Conservation (phyloP, 2,888 invertebrate genomes). For the Oscheius myriophilus region DNA sequence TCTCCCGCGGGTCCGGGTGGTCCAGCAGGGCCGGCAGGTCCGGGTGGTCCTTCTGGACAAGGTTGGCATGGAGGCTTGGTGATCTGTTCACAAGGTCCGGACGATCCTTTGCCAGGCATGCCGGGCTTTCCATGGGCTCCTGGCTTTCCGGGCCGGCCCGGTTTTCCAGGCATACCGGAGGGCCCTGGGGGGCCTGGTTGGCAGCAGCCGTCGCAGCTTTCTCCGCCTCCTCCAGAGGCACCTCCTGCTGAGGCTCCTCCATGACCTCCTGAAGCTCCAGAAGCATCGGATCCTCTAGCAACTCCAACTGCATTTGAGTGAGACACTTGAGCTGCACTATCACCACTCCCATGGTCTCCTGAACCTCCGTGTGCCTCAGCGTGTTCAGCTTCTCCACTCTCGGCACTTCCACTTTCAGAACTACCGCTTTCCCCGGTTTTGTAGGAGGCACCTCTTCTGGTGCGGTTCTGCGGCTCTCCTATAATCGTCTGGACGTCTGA, state of each 20-base stretch:
- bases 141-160: conserved; percentile 30
- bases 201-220: conserved; percentile 3
- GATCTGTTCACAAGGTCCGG: conserved; percentile 16
- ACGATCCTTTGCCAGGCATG: conserved; percentile 21
- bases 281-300: background rate
- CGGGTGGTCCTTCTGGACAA: conserved; percentile 30
- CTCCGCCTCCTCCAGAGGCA: conserved; percentile 1
- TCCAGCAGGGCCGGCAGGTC: conserved; percentile 34
- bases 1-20: conserved; percentile 16
- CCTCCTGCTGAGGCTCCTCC: conserved; percentile 5
- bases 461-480: too few species aligned
- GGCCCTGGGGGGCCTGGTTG: conserved; percentile 19
- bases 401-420: too few species aligned
- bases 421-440: too few species aligned
- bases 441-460: too few species aligned
- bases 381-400: too few species aligned
- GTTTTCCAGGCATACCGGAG: conserved; percentile 17
- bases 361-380: too few species aligned
- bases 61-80: conserved; percentile 12
- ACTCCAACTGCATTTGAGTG: background rate
- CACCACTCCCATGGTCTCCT: too few species aligned
- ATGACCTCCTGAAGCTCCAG: background rate
- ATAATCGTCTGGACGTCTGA: too few species aligned
- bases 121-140: conserved; percentile 25
- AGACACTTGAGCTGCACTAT: too few species aligned